These are phyloP conservation scores for Nymphalis io DNA, from an alignment of 1,140 invertebrate species.

Conservation along the genomic window DNA sequence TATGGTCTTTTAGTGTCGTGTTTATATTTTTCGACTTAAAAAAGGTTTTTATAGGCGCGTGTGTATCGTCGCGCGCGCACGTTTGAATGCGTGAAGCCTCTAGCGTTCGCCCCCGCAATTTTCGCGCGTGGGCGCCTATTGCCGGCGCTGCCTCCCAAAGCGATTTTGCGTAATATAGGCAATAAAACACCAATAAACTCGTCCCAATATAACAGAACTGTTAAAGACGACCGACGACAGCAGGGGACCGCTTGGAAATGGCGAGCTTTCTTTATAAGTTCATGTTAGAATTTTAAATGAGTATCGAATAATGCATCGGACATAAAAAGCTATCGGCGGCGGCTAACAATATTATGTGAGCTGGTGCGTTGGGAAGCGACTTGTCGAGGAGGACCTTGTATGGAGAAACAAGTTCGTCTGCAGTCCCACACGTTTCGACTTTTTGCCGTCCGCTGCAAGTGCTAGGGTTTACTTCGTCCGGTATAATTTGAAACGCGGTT, in stretches of 20 bases:
- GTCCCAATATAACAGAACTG: slow-evolving; percentile 37
- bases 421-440: slow-evolving; percentile 77
- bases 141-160: slow-evolving; percentile 57
- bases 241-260: slow-evolving; percentile 75
- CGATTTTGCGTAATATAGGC: slow-evolving; percentile 75
- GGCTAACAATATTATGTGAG: slow-evolving; percentile 78
- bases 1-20: slow-evolving; percentile 24
- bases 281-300: slow-evolving; percentile 81
- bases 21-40: slow-evolving; percentile 46
- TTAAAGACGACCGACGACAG: slow-evolving; percentile 63
- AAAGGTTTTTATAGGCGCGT: slow-evolving; percentile 57
- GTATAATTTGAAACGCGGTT: slow-evolving; percentile 47
- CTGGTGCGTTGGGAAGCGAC: slow-evolving; percentile 74
- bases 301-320: slow-evolving; percentile 79
- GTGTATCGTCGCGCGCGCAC: slow-evolving; percentile 69
- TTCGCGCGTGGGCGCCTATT: slow-evolving; percentile 65
- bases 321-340: slow-evolving; percentile 78
- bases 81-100: slow-evolving; percentile 71
- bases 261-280: slow-evolving; percentile 75
- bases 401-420: slow-evolving; percentile 76
- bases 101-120: slow-evolving; percentile 69
- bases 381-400: slow-evolving; percentile 72
- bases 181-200: slow-evolving; percentile 58
- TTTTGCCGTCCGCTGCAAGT: slow-evolving; percentile 73
- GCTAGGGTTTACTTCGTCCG: slow-evolving; percentile 59